Conservation (phyloP, 2,888 invertebrate species). For the Ligdia adustata region DNA sequence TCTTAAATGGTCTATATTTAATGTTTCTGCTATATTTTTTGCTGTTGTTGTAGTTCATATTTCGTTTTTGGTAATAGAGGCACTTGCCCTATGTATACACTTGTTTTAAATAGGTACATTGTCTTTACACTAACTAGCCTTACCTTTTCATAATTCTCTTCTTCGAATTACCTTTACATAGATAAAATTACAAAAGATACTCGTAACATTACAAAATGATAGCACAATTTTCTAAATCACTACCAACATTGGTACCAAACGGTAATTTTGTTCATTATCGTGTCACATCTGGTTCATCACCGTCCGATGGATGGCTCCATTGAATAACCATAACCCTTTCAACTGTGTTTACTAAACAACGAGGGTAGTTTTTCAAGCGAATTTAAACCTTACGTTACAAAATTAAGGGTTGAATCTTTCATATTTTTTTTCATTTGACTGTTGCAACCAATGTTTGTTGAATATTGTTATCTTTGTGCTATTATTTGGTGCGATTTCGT, state of each 20-base stretch:
- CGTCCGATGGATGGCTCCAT: constrained; percentile 35
- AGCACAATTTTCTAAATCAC: constrained; percentile 7
- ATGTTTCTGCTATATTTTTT: too few relatives aligned
- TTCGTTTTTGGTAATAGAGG: too few relatives aligned
- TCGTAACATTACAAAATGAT: constrained; percentile 1
- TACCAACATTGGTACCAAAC: constrained; percentile 22
- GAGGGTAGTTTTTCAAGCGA: constrained; percentile 8
- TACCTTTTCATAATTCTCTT: too few relatives aligned
- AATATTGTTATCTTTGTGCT: constrained; percentile 27
- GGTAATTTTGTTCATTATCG: constrained; percentile 40
- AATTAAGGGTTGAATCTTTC: background rate
- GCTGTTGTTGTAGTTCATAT: too few relatives aligned
- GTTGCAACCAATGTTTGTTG: constrained; percentile 23
- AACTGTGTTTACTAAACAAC: background rate
- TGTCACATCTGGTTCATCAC: constrained; percentile 46
- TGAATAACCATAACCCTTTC: constrained; percentile 33
- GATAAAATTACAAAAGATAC: too few relatives aligned
- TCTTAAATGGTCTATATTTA: too few relatives aligned
- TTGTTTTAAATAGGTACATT: too few relatives aligned
- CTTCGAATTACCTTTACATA: too few relatives aligned
- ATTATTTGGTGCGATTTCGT: constrained; percentile 46
- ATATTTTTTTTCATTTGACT: constrained; percentile 13
- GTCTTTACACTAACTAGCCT: too few relatives aligned
- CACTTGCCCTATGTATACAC: too few relatives aligned
- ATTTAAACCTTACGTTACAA: constrained; percentile 6